Base-by-base conservation (phyloP, 2,797 vertebrate species). In the Staurois parvus region DNA sequence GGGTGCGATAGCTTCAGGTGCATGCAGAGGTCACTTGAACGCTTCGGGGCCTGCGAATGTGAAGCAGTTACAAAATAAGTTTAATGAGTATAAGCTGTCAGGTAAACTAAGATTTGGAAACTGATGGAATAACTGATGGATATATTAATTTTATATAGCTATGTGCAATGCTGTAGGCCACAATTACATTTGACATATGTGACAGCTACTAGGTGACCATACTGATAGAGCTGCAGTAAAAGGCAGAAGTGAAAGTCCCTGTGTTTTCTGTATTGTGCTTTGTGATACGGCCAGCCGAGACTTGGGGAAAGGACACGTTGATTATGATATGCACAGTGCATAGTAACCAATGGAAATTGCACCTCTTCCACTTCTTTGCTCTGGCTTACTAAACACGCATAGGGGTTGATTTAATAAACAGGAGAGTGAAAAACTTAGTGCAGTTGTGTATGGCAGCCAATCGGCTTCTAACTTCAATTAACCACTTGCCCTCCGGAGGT, bases 181-280 rank as follows among this genome's bases (percentile, higher is more conserved):
- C 83, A 72, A 84, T 84, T 84, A 84, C 52, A 10, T 70, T 70
- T 78, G 83, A 84, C 83, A 84, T 62, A 30, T 72, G 30, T 84
- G 74, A 77, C 75, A 78, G 74, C 45, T 64, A 72, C n/a, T 28
- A 62, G 67, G 24, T 72, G 83, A 70, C 75, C 66, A 77, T 26
- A 45, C 24, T 72, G n/a, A 72, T 12, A 56, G 52, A 56, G 73
- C 48, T 64, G 11, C 34, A n/a, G 30, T 11, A 42, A 48, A n/a
- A 69, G 28, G 6, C 7, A 24, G 19, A 59, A 28, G 19, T 59
- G 24, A 67, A 29, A 15, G 59, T 12, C 1, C 21, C 30, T 24
- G 12, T 67, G 11, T 79, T 45, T 68, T 26, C 28, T 79, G 40
- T 29, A 42, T 21, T 40, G 34, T 78, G 76, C 6, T 21, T 37